Percentiles rank a stretch among this genome's conserved stretches.
Evolutionary conservation across 2,113 vertebrate species (phyloP).

Genomic region (Crotalus horridus): DNA sequence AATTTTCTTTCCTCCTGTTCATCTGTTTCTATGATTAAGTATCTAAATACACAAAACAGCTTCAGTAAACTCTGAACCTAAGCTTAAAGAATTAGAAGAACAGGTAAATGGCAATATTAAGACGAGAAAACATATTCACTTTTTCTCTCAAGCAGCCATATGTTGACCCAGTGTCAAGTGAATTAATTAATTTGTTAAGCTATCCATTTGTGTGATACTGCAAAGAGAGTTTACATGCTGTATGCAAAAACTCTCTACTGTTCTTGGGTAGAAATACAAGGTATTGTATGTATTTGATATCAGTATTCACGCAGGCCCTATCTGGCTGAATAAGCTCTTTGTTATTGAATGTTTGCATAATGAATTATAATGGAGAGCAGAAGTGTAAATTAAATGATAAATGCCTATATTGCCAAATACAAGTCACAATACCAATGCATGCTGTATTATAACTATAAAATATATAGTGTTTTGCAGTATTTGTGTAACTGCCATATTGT

Average conservation of each 20-base stretch:
- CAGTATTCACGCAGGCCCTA: constrained; percentile 20
- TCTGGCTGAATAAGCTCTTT: constrained; percentile 46
- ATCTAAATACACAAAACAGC: not conserved
- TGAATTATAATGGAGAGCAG: constrained; percentile 35
- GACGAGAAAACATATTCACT: not conserved
- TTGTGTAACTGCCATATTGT: constrained; percentile 30
- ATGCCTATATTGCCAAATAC: constrained; percentile 34
- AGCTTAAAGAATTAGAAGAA: not conserved
- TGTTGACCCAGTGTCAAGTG: not conserved
- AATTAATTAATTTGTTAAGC: not conserved
- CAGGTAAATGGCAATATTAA: not conserved
- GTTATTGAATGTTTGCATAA: constrained; percentile 44
- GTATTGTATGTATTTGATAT: constrained; percentile 53
- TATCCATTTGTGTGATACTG: not conserved
- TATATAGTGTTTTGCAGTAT: constrained; percentile 23
- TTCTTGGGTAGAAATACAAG: constrained; percentile 9
- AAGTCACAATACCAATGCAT: not conserved
- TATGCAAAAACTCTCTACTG: constrained; percentile 33
- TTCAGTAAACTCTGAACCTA: not conserved
- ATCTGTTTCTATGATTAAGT: not conserved
- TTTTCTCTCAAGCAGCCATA: not conserved
- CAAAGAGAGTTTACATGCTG: constrained; percentile 4
- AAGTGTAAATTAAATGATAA: constrained; percentile 41
- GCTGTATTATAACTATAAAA: constrained; percentile 22
- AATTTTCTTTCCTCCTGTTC: not conserved